Conservation (phyloP, 2,113 vertebrate species). For the pig (Sus scrofa) region T2T-Sscrofa CM000820.6:22164001-22164500, state of each 20-base stretch:
- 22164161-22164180: conserved; percentile 40
- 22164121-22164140: neutral
- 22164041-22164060: neutral
- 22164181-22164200: conserved; percentile 11
- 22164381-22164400: neutral
- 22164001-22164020: neutral
- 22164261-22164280: conserved; percentile 10
- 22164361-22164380: conserved; percentile 26
- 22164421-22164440: conserved; percentile 54
- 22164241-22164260: neutral
- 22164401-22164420: conserved; percentile 39
- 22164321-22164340: conserved; percentile 20
- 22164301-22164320: conserved; percentile 56
- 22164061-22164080: neutral
- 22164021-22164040: neutral
- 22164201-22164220: neutral
- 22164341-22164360: conserved; percentile 62
- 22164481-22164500: neutral
- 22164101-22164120: neutral
- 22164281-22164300: conserved; percentile 51
- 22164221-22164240: neutral
- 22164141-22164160: neutral
- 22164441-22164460: conserved; percentile 29
- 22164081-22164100: neutral
- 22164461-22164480: conserved; percentile 40